Evolutionary conservation across 1,140 invertebrate genomes (phyloP).

Genomic region (Trigoniulus corallinus): DNA sequence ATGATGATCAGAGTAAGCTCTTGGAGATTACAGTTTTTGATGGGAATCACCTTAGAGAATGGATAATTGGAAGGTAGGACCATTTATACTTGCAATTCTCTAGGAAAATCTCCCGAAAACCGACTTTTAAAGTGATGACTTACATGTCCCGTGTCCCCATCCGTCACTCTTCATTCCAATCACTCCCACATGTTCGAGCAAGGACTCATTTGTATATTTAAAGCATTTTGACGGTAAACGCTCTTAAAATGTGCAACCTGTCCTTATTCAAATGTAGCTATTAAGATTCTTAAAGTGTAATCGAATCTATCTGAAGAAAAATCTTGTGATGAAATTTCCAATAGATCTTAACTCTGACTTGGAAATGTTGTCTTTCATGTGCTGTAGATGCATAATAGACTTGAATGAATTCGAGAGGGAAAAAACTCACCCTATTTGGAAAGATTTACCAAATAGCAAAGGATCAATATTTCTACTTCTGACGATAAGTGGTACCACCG

Average conservation of each 20-base stretch:
- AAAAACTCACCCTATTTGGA: slow-evolving; percentile 74
- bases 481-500: slow-evolving; percentile 87
- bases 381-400: slow-evolving; percentile 62
- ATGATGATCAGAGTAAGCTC: slow-evolving; percentile 70
- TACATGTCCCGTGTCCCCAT: too few species aligned
- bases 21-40: slow-evolving; percentile 77
- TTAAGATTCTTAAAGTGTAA: background rate
- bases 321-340: background rate
- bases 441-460: slow-evolving; percentile 70
- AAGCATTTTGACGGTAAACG: too few species aligned
- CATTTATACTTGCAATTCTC: background rate
- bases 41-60: slow-evolving; percentile 47
- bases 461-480: slow-evolving; percentile 75
- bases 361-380: background rate
- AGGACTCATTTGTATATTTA: too few species aligned
- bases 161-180: too few species aligned
- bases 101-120: background rate
- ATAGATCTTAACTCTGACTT: background rate
- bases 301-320: background rate
- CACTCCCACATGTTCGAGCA: too few species aligned
- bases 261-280: background rate
- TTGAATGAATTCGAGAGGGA: slow-evolving; percentile 69
- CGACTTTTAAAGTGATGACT: too few species aligned
- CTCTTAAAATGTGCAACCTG: too few species aligned
- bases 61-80: slow-evolving; percentile 60